Percentiles rank a stretch among this genome's conserved stretches.
phyloP scores from a whole-genome alignment of 64 coral and sea anemone species.

The Cladopsammia gracilis region DNA sequence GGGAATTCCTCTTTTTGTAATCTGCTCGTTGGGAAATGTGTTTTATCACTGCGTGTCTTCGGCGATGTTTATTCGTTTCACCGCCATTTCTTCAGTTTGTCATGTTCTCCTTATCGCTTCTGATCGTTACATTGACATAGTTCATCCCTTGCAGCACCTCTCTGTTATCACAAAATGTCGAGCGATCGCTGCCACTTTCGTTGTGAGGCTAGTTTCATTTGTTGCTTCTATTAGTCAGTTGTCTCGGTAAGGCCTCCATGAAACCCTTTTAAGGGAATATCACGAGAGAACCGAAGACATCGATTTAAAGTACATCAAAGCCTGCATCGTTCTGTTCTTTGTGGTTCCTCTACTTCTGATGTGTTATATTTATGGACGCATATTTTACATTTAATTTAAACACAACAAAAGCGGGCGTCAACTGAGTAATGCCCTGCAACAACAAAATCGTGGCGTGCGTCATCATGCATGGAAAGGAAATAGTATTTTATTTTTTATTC shows the following conservation, averaged over 20 bases:
- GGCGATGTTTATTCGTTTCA: constrained; percentile 55
- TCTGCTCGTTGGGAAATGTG: not conserved
- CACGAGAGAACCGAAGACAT: not conserved
- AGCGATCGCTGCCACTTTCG: not conserved
- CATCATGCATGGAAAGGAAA: constrained; percentile 30
- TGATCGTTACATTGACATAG: constrained; percentile 57
- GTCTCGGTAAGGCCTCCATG: constrained; percentile 22
- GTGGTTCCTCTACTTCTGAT: constrained; percentile 28
- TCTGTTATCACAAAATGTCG: constrained; percentile 20
- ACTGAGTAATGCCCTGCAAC: not conserved
- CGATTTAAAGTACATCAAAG: constrained; percentile 23
- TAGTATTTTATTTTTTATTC: too few relatives aligned
- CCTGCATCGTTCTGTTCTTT: constrained; percentile 41
- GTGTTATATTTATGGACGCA: constrained; percentile 46
- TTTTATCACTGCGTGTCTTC: constrained; percentile 23
- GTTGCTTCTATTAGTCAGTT: constrained; percentile 40
- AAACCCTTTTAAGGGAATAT: not conserved
- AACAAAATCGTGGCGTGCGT: not conserved
- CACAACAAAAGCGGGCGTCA: constrained; percentile 21
- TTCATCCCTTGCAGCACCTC: constrained; percentile 13
- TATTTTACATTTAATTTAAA: constrained; percentile 53
- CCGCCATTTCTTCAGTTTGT: constrained; percentile 46
- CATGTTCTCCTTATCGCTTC: constrained; percentile 42
- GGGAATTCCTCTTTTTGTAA: constrained; percentile 45
- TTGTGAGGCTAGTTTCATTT: constrained; percentile 47